Evolutionary conservation across 2,797 vertebrate genomes (phyloP).

Genomic region (Tokudaia muenninki): DNA sequence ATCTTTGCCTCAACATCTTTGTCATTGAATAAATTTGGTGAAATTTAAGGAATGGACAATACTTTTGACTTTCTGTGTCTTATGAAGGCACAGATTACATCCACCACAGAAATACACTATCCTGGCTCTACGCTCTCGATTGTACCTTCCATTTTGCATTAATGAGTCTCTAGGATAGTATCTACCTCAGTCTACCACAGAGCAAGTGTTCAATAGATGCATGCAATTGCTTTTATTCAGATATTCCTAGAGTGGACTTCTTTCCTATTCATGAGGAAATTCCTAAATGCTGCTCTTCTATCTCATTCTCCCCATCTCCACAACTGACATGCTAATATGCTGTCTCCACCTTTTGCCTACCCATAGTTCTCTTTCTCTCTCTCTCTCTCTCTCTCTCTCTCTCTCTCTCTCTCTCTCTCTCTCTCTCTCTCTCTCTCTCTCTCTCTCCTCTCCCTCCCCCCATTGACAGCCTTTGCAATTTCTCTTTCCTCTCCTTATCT

Average conservation of each 20-base stretch:
- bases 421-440: neutral
- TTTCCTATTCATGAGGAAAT: constrained; percentile 18
- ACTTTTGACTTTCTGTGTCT: constrained; percentile 29
- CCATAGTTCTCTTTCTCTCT: neutral
- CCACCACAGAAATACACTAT: neutral
- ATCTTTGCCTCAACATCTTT: constrained; percentile 50
- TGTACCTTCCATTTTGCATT: neutral
- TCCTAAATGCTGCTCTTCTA: neutral
- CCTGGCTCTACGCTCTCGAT: neutral
- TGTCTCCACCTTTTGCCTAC: neutral
- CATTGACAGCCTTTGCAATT: neutral
- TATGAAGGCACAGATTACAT: neutral
- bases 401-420: neutral
- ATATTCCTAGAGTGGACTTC: neutral
- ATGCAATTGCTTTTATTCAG: constrained; percentile 1
- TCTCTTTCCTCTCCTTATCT: neutral
- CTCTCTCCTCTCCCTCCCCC: neutral
- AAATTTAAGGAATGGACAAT: neutral
- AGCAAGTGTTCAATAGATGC: constrained; percentile 15
- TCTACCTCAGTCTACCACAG: neutral
- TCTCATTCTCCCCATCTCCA: neutral
- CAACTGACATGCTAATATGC: neutral
- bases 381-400: neutral
- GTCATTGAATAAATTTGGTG: constrained; percentile 52
- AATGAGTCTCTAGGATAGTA: neutral